phyloP scores from a whole-genome alignment of 2,888 invertebrate genomes.

The Zygaena filipendulae region DNA sequence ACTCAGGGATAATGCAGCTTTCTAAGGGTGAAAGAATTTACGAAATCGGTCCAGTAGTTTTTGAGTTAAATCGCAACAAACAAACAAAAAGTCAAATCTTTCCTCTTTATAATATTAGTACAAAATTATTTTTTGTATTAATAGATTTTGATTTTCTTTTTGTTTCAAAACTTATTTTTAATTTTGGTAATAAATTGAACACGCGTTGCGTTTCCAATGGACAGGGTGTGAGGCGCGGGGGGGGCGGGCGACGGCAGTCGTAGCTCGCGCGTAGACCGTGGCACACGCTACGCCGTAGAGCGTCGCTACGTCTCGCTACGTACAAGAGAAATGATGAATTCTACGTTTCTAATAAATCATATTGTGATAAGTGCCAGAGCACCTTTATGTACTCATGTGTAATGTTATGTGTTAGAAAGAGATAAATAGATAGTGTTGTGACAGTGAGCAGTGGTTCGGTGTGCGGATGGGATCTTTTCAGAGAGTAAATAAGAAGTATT shows the following conservation, averaged over 20 bases:
- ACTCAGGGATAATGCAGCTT: no score
- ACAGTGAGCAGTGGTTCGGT: slow-evolving; percentile 2
- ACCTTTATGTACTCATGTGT: no score
- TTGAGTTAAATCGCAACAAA: no score
- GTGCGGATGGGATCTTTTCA: slow-evolving; percentile 1
- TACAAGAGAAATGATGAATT: neutral
- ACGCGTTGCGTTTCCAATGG: slow-evolving; percentile 26
- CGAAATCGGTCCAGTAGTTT: no score
- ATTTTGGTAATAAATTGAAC: slow-evolving; percentile 13
- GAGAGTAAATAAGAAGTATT: slow-evolving; percentile 1
- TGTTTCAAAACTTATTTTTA: no score
- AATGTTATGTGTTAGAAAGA: neutral
- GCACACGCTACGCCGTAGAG: slow-evolving; percentile 42
- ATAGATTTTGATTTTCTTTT: no score
- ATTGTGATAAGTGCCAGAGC: no score
- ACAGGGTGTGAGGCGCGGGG: slow-evolving; percentile 27
- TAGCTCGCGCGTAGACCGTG: slow-evolving; percentile 49
- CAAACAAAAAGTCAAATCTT: no score
- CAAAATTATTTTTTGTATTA: no score
- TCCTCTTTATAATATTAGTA: no score
- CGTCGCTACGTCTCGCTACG: slow-evolving; percentile 1
- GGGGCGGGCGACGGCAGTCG: slow-evolving; percentile 55
- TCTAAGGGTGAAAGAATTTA: no score
- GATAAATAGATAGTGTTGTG: no score
- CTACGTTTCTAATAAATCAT: neutral